Conservation (phyloP, 2,888 invertebrate species). For the Sminthurinus aureus region DNA sequence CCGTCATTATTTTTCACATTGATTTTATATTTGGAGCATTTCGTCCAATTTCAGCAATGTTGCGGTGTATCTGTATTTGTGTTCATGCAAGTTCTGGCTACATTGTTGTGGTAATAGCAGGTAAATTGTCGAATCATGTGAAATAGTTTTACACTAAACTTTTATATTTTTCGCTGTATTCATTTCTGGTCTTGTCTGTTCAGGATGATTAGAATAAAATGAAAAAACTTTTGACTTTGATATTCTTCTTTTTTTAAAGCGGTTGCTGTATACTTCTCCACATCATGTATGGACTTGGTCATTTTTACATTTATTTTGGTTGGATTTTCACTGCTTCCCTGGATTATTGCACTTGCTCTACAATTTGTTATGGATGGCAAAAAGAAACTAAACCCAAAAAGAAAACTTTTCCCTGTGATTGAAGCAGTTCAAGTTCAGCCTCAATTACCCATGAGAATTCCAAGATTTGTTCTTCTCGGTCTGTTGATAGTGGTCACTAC, state of each 20-base stretch:
- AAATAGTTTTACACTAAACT: no score
- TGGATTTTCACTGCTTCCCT: background rate
- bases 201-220: background rate
- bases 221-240: background rate
- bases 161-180: background rate
- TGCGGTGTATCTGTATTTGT: background rate
- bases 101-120: background rate
- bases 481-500: background rate
- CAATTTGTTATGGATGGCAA: background rate
- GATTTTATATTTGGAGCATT: background rate
- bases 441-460: background rate
- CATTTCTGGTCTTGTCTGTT: no score
- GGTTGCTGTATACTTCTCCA: background rate
- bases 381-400: background rate
- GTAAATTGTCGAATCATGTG: background rate
- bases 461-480: background rate
- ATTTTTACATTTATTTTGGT: background rate
- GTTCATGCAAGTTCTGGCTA: background rate
- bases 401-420: background rate
- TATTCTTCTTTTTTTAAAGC: background rate
- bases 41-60: background rate
- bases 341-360: background rate
- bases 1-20: conserved; percentile 1
- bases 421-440: conserved; percentile 7
- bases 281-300: background rate